Evolutionary conservation across 1,140 invertebrate species (phyloP).

Genomic region (Cyclina sinensis): DNA sequence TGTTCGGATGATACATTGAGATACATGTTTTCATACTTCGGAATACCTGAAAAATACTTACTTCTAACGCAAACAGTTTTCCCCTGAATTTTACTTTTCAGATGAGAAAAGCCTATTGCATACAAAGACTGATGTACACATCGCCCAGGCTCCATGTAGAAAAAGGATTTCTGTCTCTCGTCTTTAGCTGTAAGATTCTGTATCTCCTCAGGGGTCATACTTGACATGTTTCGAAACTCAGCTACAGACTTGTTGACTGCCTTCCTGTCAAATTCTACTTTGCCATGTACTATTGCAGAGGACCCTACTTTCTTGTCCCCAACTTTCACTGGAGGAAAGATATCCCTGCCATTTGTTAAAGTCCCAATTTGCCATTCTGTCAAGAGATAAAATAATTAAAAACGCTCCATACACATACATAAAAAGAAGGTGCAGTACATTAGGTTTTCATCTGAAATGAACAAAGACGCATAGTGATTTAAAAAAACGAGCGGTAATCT

Average conservation of each 20-base stretch:
- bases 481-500: too few relatives aligned
- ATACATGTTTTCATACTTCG: too few relatives aligned
- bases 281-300: slow-evolving; percentile 44
- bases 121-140: slow-evolving; percentile 39
- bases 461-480: too few relatives aligned
- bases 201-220: not conserved
- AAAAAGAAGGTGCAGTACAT: too few relatives aligned
- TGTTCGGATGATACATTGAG: too few relatives aligned
- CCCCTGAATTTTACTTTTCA: slow-evolving; percentile 47
- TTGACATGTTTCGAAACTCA: slow-evolving; percentile 27
- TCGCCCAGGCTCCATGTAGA: slow-evolving; percentile 48
- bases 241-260: slow-evolving; percentile 28
- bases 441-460: too few relatives aligned
- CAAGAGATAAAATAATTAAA: too few relatives aligned
- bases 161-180: slow-evolving; percentile 39
- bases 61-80: slow-evolving; percentile 35
- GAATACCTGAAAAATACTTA: slow-evolving; percentile 32
- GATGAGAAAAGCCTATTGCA: slow-evolving; percentile 28
- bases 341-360: not conserved
- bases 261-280: slow-evolving; percentile 22
- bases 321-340: slow-evolving; percentile 33
- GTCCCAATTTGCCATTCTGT: slow-evolving; percentile 51
- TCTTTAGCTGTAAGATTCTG: not conserved
- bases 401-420: too few relatives aligned
- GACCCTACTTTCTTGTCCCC: not conserved